These are phyloP conservation scores for Azemiops feae DNA, from an alignment of 2,113 vertebrate genomes.

Conservation along the genomic window DNA sequence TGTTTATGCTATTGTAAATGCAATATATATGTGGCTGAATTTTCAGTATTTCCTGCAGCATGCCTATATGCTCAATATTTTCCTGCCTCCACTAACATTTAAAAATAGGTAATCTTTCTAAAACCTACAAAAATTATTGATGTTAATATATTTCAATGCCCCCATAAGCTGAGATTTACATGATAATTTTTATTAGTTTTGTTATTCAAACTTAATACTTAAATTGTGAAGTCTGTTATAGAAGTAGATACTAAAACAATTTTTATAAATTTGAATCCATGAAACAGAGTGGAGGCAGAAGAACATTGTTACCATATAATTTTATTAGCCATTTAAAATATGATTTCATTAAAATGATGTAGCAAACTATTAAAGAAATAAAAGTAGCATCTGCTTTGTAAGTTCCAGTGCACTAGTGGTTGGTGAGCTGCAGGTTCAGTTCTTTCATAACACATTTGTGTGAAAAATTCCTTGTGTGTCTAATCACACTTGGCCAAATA, in stretches of 20 bases:
- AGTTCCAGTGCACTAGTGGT: neutral
- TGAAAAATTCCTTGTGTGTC: neutral
- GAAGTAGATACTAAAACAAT: neutral
- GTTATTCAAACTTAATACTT: neutral
- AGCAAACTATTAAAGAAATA: neutral
- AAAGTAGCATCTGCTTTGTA: neutral
- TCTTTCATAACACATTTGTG: too few relatives aligned
- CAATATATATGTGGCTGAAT: neutral
- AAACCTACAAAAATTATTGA: neutral
- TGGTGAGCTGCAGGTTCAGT: neutral
- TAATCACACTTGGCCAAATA: neutral
- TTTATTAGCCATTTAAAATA: neutral
- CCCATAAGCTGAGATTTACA: neutral
- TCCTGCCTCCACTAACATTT: neutral
- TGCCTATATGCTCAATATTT: neutral
- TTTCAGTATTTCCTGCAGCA: neutral
- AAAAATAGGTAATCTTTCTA: neutral
- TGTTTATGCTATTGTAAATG: neutral
- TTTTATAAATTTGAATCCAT: neutral
- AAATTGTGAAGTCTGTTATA: neutral
- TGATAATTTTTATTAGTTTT: neutral
- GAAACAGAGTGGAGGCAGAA: neutral
- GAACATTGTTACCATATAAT: neutral
- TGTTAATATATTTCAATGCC: neutral
- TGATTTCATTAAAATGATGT: neutral